Evolutionary conservation across 2,888 invertebrate genomes (phyloP), one percentile per base, ranked within the genome.

Genomic region (Venustoraphidia nigricollis): DNA sequence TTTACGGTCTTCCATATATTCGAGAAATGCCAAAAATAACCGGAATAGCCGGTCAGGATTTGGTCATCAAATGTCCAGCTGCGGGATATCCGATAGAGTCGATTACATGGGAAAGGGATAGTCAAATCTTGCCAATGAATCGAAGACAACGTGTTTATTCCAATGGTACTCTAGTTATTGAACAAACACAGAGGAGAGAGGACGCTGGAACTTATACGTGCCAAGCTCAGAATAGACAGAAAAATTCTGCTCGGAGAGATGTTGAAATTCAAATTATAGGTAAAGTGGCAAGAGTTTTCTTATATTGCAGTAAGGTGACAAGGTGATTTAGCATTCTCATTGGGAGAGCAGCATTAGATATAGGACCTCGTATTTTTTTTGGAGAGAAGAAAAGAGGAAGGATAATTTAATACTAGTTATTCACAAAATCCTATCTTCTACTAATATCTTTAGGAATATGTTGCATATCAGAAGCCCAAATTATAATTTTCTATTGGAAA

Each of bases 181-280:
- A 86, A 62, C 86, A 85, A 62, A 84, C 92, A 44, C 90, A 90
- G 64, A 76, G 87, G 46, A 76, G 76, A 44, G 86, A 86, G 59
- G 92, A 93, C 64, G 87, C 86, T 9, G 92, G 92, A 46, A 83
- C 85, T 10, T 93, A 93, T 69, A 89, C 87, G 44, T 94, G 93
- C 64, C 86, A 86, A 59, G 93, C 92, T 1, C 79, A 81, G 53
- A 91, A 90, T 66, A 75, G 85, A 54, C 88, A 88, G 62, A 80
- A 84, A 51, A 82, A 86, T 60, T 80, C 83, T 2, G 84, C 87
- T 17, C 74, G 87, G 52, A 68, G 82, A 46, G 82, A 83, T 55
- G 81, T 83, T 10, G 83, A 83, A 64, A 81, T 83, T 37, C 82
- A 82, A 68, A 80, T 83, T 61, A 67, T 81, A 58, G 81, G 82